Evolutionary conservation across 2,113 vertebrate species (phyloP).

Genomic region (Coracopsis vasa): DNA sequence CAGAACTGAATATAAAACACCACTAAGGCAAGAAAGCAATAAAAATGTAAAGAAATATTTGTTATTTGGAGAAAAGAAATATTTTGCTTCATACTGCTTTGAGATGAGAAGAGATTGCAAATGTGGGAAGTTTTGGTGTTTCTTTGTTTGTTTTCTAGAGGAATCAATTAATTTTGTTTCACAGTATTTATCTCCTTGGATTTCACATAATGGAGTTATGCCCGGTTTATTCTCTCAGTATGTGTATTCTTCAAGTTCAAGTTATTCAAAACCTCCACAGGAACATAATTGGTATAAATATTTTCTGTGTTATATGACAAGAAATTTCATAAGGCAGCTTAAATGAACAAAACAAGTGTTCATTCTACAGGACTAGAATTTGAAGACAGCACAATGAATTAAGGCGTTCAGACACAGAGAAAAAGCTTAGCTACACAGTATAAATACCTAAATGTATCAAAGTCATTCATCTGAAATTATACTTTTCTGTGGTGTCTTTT

Average conservation of each 20-base stretch:
- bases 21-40: neutral
- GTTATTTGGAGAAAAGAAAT: neutral
- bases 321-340: neutral
- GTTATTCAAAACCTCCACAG: neutral
- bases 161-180: neutral
- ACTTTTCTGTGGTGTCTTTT: neutral
- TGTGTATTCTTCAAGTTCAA: neutral
- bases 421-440: constrained; percentile 3
- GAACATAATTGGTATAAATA: neutral
- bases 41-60: neutral
- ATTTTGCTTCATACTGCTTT: neutral
- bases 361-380: neutral
- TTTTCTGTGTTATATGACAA: neutral
- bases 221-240: neutral
- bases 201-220: neutral
- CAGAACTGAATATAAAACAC: neutral
- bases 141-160: neutral
- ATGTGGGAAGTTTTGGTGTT: neutral
- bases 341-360: neutral
- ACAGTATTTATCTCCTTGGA: neutral
- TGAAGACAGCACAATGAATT: neutral
- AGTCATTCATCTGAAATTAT: constrained; percentile 6
- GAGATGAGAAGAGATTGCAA: neutral
- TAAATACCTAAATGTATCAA: neutral
- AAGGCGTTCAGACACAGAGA: constrained; percentile 20